phyloP scores from a whole-genome alignment of 2,888 invertebrate species.

The Dasysyrphus tricinctus region DNA sequence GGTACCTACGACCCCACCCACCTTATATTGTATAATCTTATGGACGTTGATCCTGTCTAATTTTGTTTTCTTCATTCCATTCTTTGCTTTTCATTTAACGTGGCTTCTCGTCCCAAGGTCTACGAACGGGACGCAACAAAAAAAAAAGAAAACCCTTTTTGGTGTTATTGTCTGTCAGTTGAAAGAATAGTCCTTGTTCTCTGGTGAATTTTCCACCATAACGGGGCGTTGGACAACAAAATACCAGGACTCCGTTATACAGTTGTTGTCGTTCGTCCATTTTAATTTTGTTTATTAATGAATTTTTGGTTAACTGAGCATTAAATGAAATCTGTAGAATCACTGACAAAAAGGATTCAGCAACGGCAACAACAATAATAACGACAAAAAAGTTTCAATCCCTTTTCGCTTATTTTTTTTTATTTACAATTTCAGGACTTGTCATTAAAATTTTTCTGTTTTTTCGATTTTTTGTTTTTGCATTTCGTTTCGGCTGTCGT shows the following conservation, averaged over 20 bases:
- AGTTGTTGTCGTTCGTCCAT: conserved; percentile 49
- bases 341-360: conserved; percentile 51
- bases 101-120: conserved; percentile 10
- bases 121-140: conserved; percentile 9
- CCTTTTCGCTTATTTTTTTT: conserved; percentile 60
- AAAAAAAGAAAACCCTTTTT: conserved; percentile 54
- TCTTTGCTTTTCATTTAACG: conserved; percentile 41
- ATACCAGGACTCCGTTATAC: conserved; percentile 35
- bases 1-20: no score
- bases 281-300: conserved; percentile 76
- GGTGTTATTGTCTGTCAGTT: conserved; percentile 52
- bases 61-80: conserved; percentile 63
- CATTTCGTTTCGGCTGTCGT: conserved; percentile 48
- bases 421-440: conserved; percentile 53
- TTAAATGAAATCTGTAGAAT: conserved; percentile 74
- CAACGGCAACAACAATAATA: conserved; percentile 20
- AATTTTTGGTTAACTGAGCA: conserved; percentile 75
- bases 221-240: conserved; percentile 20
- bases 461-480: conserved; percentile 40
- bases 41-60: conserved; percentile 65
- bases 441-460: conserved; percentile 46
- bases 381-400: conserved; percentile 59
- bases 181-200: conserved; percentile 56
- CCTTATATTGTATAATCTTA: conserved; percentile 45
- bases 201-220: conserved; percentile 59